phyloP scores from a whole-genome alignment of 2,113 vertebrate species.

The Rhabdornis inornatus region DNA sequence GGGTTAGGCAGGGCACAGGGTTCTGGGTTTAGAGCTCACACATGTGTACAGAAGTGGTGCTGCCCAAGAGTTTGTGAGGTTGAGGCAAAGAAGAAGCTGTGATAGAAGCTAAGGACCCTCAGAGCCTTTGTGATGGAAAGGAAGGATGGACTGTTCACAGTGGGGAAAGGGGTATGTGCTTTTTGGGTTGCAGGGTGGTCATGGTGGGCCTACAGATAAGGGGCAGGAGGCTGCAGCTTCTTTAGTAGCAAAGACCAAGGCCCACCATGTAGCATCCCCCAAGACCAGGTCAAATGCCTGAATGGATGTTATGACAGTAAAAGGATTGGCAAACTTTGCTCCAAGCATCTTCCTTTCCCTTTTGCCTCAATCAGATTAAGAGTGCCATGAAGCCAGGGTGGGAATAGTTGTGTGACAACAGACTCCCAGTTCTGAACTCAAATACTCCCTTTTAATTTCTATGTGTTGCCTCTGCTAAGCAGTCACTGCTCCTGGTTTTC shows the following conservation, averaged over 20 bases:
- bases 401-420: background rate
- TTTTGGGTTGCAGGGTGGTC: background rate
- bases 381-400: background rate
- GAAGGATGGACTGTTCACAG: background rate
- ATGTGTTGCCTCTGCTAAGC: background rate
- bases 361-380: background rate
- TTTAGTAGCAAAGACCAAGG: background rate
- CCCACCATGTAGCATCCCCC: background rate
- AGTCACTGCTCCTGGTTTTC: background rate
- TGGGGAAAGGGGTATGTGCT: too few relatives aligned
- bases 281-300: background rate
- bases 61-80: background rate
- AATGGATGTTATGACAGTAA: background rate
- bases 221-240: background rate
- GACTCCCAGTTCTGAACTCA: background rate
- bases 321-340: background rate
- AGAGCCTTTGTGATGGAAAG: background rate
- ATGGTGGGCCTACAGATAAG: background rate
- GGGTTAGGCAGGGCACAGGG: background rate
- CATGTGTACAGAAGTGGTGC: background rate
- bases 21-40: background rate
- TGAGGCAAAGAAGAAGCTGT: background rate
- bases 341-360: background rate
- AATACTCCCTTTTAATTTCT: background rate
- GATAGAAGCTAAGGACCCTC: background rate